Evolutionary conservation across 1,140 invertebrate genomes (phyloP).

Genomic region (Scaptomyza montana): DNA sequence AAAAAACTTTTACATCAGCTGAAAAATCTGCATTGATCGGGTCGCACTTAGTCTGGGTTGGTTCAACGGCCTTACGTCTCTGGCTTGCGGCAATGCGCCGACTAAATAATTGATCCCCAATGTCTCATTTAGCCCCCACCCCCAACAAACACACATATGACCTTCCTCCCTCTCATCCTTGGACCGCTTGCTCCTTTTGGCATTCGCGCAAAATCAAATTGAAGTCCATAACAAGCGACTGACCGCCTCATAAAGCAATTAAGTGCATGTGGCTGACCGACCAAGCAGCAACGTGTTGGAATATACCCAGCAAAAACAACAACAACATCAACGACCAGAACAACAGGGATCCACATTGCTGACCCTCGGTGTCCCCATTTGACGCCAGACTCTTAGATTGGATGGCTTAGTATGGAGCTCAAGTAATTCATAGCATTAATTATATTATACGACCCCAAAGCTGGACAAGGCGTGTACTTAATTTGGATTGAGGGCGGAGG

Average conservation of each 20-base stretch:
- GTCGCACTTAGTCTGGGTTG: conserved; percentile 14
- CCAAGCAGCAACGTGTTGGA: conserved; percentile 79
- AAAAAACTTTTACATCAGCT: conserved; percentile 71
- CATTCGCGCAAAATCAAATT: conserved; percentile 68
- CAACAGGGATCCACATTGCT: conserved; percentile 11
- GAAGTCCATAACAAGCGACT: conserved; percentile 80
- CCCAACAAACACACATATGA: conserved; percentile 17
- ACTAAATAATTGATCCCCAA: conserved; percentile 78
- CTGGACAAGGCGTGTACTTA: conserved; percentile 6
- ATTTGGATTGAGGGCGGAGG: neutral
- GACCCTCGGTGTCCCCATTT: conserved; percentile 27
- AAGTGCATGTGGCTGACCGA: conserved; percentile 81
- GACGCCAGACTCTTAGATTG: conserved; percentile 1
- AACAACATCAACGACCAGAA: conserved; percentile 26
- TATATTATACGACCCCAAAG: conserved; percentile 67
- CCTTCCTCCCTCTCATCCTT: neutral
- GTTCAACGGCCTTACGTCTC: conserved; percentile 63
- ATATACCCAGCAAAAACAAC: conserved; percentile 46
- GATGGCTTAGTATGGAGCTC: conserved; percentile 45
- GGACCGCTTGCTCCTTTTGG: conserved; percentile 22
- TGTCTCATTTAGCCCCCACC: conserved; percentile 56
- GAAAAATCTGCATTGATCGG: conserved; percentile 60
- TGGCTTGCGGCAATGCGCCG: conserved; percentile 54
- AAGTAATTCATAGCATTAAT: conserved; percentile 80
- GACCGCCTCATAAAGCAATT: conserved; percentile 81